Evolutionary conservation across 2,113 vertebrate species (phyloP).

Genomic region (Chitala chitala): DNA sequence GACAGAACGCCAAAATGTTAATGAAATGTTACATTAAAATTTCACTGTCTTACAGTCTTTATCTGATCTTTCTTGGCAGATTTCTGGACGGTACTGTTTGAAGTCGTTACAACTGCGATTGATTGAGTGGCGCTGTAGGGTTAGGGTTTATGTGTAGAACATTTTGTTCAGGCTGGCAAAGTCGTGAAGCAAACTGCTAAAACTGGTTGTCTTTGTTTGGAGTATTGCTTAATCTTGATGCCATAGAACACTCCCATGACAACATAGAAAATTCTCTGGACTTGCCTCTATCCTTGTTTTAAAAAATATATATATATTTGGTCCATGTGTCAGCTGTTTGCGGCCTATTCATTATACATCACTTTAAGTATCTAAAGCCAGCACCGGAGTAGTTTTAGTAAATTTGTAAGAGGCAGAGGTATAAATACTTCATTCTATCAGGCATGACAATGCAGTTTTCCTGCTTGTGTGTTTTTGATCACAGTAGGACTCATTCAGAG

Average conservation of each 20-base stretch:
- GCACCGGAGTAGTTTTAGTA: slow-evolving; percentile 12
- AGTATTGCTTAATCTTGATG: slow-evolving; percentile 4
- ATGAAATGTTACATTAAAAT: background rate
- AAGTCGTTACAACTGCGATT: slow-evolving; percentile 4
- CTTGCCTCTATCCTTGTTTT: slow-evolving; percentile 3
- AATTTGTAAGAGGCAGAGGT: slow-evolving; percentile 8
- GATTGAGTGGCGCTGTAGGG: background rate
- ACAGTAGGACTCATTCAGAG: slow-evolving; percentile 20
- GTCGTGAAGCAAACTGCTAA: slow-evolving; percentile 15
- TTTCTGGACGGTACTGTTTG: background rate
- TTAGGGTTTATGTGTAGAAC: background rate
- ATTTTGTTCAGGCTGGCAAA: background rate
- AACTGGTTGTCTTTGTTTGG: slow-evolving; percentile 19
- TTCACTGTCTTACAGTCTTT: background rate
- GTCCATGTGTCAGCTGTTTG: slow-evolving; percentile 13
- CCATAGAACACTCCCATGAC: background rate
- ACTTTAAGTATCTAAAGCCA: slow-evolving; percentile 5
- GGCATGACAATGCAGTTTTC: slow-evolving; percentile 2
- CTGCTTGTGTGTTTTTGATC: slow-evolving; percentile 3
- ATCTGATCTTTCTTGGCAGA: background rate
- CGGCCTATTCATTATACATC: background rate
- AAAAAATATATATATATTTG: slow-evolving; percentile 1
- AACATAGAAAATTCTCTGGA: background rate
- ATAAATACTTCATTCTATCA: background rate
- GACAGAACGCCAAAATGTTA: background rate